Conservation (phyloP, 2,113 vertebrate species). For the Paradoxurus hermaphroditus region DNA sequence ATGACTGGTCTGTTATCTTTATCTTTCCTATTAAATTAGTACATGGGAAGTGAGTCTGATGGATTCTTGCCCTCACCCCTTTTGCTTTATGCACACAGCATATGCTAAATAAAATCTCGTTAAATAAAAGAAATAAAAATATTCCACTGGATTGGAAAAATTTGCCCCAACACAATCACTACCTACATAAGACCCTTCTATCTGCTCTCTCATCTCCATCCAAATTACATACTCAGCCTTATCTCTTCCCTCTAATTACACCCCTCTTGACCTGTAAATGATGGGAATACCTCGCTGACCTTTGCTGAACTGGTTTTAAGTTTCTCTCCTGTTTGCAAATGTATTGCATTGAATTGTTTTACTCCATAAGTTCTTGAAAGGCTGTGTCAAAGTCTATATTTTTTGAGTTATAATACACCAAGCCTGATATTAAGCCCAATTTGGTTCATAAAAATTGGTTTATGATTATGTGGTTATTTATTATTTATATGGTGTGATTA, state of each 20-base stretch:
- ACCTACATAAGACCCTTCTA: conserved; percentile 32
- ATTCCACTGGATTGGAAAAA: conserved; percentile 19
- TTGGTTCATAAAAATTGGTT: conserved; percentile 67
- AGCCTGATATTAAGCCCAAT: conserved; percentile 62
- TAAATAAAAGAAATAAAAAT: conserved; percentile 35
- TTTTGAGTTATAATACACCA: conserved; percentile 52
- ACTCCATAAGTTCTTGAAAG: conserved; percentile 26
- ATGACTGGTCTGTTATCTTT: neutral
- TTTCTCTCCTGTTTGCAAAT: conserved; percentile 65
- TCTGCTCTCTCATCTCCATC: conserved; percentile 69
- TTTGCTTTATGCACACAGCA: neutral
- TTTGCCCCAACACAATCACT: conserved; percentile 48
- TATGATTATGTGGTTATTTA: conserved; percentile 67
- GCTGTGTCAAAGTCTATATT: conserved; percentile 55
- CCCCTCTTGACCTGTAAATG: conserved; percentile 71
- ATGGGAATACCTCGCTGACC: conserved; percentile 67
- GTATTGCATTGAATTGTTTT: conserved; percentile 24
- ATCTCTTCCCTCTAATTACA: conserved; percentile 73
- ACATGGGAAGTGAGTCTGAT: neutral
- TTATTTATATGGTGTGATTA: conserved; percentile 71
- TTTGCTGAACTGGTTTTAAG: conserved; percentile 70
- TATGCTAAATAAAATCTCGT: conserved; percentile 30
- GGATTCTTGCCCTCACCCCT: neutral
- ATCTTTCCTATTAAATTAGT: neutral
- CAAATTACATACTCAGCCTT: conserved; percentile 71